phyloP scores from a whole-genome alignment of 2,113 vertebrate genomes.

The Myotis yumanensis region DNA sequence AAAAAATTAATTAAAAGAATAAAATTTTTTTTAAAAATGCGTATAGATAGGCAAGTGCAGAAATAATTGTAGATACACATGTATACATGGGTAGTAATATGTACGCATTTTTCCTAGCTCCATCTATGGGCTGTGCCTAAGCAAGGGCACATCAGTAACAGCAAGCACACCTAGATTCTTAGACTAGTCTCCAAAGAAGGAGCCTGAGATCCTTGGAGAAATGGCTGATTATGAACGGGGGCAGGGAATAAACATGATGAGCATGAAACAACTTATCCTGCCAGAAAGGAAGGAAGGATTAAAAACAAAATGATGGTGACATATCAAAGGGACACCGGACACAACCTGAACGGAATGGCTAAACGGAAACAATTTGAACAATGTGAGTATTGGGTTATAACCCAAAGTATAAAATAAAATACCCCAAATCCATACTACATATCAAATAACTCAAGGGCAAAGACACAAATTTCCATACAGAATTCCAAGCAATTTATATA shows the following conservation, averaged over 20 bases:
- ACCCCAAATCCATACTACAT: neutral
- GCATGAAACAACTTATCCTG: neutral
- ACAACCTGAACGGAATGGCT: neutral
- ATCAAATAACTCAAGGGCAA: slow-evolving; percentile 32
- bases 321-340: neutral
- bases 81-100: neutral
- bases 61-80: neutral
- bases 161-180: neutral
- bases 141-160: neutral
- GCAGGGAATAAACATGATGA: neutral
- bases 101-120: neutral
- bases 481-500: neutral
- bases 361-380: neutral
- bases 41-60: neutral
- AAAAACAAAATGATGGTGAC: neutral
- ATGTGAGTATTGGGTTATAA: neutral
- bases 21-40: too few relatives aligned
- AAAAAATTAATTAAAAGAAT: too few relatives aligned
- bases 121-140: neutral
- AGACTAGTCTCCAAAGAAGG: neutral
- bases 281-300: neutral
- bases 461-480: neutral
- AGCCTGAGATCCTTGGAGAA: neutral
- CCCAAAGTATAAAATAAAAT: neutral
- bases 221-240: neutral